Evolutionary conservation across 2,888 invertebrate genomes (phyloP), one percentile per base, ranked within the genome.

Genomic region (Apotomis betuletana): DNA sequence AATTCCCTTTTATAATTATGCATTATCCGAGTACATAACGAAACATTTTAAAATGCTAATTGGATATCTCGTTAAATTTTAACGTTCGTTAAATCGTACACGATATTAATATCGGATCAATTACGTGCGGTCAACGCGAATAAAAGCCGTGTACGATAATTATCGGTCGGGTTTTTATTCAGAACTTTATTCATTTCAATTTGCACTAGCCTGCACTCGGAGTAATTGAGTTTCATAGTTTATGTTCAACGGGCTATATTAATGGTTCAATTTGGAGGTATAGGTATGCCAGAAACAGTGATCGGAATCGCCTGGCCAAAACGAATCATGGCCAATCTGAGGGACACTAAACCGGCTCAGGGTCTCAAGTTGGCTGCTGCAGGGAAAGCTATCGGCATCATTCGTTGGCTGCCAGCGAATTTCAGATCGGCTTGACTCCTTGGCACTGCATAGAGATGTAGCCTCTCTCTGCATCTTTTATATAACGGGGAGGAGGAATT

Each of bases 21-120:
- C 51, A 52, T 44, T 57, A 13, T 64, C 54, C 65, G 27, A 27
- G 46, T 36, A 46, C 5, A n/a, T 62, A 51, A 58, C 27, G 27
- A 6, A 46, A 51, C 67, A 51, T 67, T 72, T 68, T 72, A 72
- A 72, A 72, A 72, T 72, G 72, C 63, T 72, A 72, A 72, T 72
- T 72, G 72, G 63, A 68, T 68, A 68, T 72, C 13, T 8, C 71
- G 67, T 58, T 71, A 70, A 67, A 71, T 67, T 67, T 67, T 49
- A 57, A 57, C 61, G 54, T 61, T 67, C 67, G 70, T 67, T 60
- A 55, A 70, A 65, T 69, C 52, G 60, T 60, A n/a, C 67, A 54
- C 54, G 41, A 63, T 68, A 67, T 73, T 73, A 73, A 73, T 69
- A 73, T 67, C 51, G 62, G 6, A 55, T 68, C 60, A 69, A 67